Base-by-base conservation (phyloP, 2,797 vertebrate species). In the Furcifer pardalis region DNA sequence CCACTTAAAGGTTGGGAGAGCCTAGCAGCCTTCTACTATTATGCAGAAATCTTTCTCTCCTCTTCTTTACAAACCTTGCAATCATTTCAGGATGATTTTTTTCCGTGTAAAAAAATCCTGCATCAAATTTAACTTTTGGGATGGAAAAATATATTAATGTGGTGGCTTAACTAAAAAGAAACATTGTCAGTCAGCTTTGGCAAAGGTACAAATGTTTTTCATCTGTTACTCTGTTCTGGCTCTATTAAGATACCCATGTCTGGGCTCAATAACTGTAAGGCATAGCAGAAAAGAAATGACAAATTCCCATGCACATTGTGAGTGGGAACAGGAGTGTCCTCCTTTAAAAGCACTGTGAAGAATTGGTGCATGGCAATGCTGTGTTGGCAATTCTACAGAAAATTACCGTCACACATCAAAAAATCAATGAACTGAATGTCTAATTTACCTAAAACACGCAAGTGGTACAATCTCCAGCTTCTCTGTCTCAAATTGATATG, bases 231-330 rank as follows among this genome's bases (percentile, higher is more conserved):
- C 91, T 96, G 93, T 94, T 95, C 94, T 94, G 89, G 90, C 89
- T 95, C 94, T 89, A 90, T 90, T 88, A 94, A 77, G 94, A 96
- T 96, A 96, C 95, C 93, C 85, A 94, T 90, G 94, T 95, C 91
- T 94, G 88, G 90, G 95, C 89, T 94, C 91, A 89, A 95, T 90
- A 93, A 92, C 90, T 94, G 86, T 95, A 96, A 97, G 96, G 96
- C 96, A 95, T 95, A 90, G 88, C 88, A 94, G 93, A 95, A 94
- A 94, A 63, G 7, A 63, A 63, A 15, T 90, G 90, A 94, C 89
- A 90, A 93, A 90, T 94, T 94, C 92, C 93, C 93, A 86, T 90
- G 79, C 86, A 87, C 32, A 56, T 56, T 52, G 12, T 37, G 46
- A 27, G 88, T 90, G 89, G 90, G 92, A 94, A 94, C 85, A 93